phyloP scores from a whole-genome alignment of 2,888 invertebrate genomes.

The Acheta domesticus region DNA sequence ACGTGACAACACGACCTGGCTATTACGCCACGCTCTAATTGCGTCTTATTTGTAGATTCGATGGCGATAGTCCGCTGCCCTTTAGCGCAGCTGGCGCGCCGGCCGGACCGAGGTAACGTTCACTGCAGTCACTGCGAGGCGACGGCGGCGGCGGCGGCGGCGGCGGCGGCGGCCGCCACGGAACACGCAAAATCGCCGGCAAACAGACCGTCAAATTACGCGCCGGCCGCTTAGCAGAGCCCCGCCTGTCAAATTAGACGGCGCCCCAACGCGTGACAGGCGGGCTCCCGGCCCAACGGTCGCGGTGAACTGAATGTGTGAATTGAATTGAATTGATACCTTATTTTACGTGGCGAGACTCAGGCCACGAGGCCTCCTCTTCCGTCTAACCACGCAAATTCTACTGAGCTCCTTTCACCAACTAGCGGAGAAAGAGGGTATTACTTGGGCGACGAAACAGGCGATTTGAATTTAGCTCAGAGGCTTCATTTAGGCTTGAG shows the following conservation, averaged over 20 bases:
- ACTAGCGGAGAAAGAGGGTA: too few relatives aligned
- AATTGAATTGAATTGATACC: too few relatives aligned
- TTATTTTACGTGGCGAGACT: too few relatives aligned
- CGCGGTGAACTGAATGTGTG: too few relatives aligned
- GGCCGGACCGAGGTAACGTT: background rate
- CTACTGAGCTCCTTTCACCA: too few relatives aligned
- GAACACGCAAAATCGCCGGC: background rate
- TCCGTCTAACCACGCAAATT: too few relatives aligned
- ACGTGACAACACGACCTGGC: background rate
- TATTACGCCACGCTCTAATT: background rate
- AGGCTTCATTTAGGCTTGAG: too few relatives aligned
- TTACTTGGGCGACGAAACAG: too few relatives aligned
- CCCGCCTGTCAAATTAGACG: background rate
- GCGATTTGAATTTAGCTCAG: too few relatives aligned
- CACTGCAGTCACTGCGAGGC: background rate
- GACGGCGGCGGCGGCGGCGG: background rate
- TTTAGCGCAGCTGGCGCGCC: too few relatives aligned
- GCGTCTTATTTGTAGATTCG: background rate
- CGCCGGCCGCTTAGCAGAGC: background rate
- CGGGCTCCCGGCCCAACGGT: background rate
- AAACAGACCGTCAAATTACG: background rate
- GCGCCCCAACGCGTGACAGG: background rate
- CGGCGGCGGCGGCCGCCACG: background rate
- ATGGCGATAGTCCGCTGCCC: background rate
- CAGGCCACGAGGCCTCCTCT: too few relatives aligned